Percentiles rank a stretch among this genome's conserved stretches.
Evolutionary conservation across 2,888 invertebrate species (phyloP).

Genomic region (Meloe dianella): DNA sequence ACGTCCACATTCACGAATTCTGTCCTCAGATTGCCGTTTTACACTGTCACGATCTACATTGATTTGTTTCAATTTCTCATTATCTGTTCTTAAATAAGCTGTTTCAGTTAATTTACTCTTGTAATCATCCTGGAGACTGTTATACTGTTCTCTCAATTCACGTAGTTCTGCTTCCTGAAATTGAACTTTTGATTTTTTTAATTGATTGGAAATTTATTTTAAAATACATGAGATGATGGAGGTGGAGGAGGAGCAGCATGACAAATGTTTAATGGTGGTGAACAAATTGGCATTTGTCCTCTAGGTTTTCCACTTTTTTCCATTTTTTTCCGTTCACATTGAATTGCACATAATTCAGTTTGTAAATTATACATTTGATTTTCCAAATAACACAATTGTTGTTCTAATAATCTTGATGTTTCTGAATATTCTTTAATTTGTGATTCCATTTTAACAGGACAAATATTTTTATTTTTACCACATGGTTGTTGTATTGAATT

Average conservation of each 20-base stretch:
- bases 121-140: slow-evolving; percentile 70
- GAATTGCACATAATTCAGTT: slow-evolving; percentile 61
- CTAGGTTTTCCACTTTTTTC: slow-evolving; percentile 50
- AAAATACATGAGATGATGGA: background rate
- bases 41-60: slow-evolving; percentile 56
- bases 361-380: slow-evolving; percentile 66
- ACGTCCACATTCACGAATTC: slow-evolving; percentile 66
- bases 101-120: slow-evolving; percentile 74
- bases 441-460: slow-evolving; percentile 60
- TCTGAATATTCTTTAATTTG: slow-evolving; percentile 58
- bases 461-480: slow-evolving; percentile 53
- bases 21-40: slow-evolving; percentile 67
- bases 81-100: slow-evolving; percentile 61
- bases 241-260: slow-evolving; percentile 21
- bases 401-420: slow-evolving; percentile 61
- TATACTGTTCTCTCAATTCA: slow-evolving; percentile 67
- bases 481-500: slow-evolving; percentile 43
- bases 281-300: slow-evolving; percentile 39
- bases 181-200: slow-evolving; percentile 50
- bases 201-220: too few species aligned
- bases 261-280: slow-evolving; percentile 16
- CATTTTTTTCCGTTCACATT: slow-evolving; percentile 62
- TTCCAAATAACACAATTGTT: slow-evolving; percentile 67
- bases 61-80: slow-evolving; percentile 60
- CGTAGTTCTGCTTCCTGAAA: slow-evolving; percentile 65